Percentiles rank a stretch among this genome's conserved stretches.
Conservation (phyloP, 2,797 vertebrate genomes). For the Fringilla coelebs region DNA sequence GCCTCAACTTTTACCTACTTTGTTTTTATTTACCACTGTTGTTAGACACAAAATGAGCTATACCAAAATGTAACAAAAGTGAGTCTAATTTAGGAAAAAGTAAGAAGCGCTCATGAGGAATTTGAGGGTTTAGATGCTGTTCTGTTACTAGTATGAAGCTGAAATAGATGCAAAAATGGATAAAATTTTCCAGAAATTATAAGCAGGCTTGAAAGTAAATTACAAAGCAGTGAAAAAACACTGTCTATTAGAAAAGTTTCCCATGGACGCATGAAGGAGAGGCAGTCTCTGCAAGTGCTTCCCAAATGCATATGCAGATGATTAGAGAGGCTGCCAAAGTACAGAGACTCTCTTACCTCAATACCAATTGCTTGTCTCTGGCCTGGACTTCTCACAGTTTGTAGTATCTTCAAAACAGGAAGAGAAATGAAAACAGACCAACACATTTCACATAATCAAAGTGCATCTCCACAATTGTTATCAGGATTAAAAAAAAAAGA, state of each 20-base stretch:
- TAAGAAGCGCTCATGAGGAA: not conserved
- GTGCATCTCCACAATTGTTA: not conserved
- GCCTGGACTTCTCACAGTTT: constrained; percentile 89
- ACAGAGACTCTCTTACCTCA: constrained; percentile 80
- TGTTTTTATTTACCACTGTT: not conserved
- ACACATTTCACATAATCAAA: not conserved
- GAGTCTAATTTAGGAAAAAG: not conserved
- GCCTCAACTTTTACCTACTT: not conserved
- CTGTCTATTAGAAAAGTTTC: not conserved
- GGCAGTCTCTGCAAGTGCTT: not conserved
- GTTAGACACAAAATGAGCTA: not conserved
- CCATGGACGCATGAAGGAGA: not conserved
- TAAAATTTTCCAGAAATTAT: not conserved
- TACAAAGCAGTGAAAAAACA: not conserved
- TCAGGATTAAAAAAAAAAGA: not conserved
- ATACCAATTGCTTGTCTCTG: constrained; percentile 93
- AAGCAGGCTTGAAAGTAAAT: not conserved
- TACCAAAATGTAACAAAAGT: not conserved
- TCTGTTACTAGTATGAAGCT: not conserved
- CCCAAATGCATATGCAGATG: not conserved
- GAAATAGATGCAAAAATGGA: not conserved
- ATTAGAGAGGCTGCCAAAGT: not conserved
- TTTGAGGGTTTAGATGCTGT: not conserved
- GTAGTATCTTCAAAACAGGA: constrained; percentile 84
- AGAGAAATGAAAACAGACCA: not conserved